These are phyloP conservation scores for Aphelinus atriplicis DNA, from an alignment of 1,140 invertebrate species.

Conservation along the genomic window DNA sequence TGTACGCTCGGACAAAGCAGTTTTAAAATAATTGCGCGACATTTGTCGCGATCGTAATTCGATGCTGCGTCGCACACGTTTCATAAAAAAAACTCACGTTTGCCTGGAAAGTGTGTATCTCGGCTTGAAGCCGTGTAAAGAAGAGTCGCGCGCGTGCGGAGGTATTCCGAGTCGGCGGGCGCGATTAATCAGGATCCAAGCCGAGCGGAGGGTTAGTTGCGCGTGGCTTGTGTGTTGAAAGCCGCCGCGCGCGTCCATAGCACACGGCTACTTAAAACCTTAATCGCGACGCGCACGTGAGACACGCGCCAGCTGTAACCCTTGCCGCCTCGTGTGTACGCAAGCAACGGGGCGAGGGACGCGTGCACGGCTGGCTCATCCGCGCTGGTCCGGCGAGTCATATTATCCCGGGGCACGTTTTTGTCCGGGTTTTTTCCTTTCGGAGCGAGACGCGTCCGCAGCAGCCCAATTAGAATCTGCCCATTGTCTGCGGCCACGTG, in stretches of 20 bases:
- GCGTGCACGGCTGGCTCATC: not conserved
- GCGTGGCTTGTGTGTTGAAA: not conserved
- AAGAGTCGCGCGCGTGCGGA: no score
- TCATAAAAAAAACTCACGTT: not conserved
- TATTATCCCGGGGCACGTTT: conserved; percentile 40
- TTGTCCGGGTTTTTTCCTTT: conserved; percentile 35
- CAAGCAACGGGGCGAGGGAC: not conserved
- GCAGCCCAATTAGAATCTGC: conserved; percentile 60
- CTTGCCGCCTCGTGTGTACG: conserved; percentile 25
- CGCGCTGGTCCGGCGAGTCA: not conserved
- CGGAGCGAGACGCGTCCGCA: not conserved
- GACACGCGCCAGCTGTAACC: conserved; percentile 43
- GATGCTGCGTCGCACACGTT: not conserved
- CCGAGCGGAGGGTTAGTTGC: not conserved
- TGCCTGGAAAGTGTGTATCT: no score
- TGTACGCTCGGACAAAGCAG: no score
- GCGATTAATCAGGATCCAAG: conserved; percentile 10
- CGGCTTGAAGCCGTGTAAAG: no score
- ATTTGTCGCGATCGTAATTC: conserved; percentile 8
- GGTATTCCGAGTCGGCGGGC: no score
- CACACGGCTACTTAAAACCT: conserved; percentile 19
- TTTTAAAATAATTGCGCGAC: not conserved
- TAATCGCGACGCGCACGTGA: conserved; percentile 12
- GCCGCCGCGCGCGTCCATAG: not conserved
- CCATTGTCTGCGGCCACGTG: conserved; percentile 59